phyloP scores from a whole-genome alignment of 2,113 vertebrate species.

The Eurypyga helias region DNA sequence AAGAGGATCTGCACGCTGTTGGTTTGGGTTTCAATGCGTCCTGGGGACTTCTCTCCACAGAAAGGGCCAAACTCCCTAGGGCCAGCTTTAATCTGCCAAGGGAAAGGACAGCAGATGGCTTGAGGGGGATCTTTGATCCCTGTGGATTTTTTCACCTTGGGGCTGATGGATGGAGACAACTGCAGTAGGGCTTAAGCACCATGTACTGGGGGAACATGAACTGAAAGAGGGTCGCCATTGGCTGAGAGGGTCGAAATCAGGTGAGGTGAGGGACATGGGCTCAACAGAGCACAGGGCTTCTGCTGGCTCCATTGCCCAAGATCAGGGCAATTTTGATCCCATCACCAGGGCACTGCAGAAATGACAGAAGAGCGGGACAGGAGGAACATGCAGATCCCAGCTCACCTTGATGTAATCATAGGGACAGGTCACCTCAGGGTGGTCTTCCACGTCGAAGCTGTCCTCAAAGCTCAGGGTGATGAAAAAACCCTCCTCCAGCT shows the following conservation, averaged over 20 bases:
- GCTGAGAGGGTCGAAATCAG: background rate
- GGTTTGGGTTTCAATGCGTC: constrained; percentile 81
- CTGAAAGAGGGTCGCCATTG: background rate
- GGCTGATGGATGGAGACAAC: background rate
- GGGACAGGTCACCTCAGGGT: constrained; percentile 90
- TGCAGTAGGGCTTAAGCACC: background rate
- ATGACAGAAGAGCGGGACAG: fast-evolving
- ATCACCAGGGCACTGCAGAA: background rate
- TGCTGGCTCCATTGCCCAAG: background rate
- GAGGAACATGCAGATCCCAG: background rate
- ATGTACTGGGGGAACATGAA: background rate
- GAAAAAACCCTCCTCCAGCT: constrained; percentile 88
- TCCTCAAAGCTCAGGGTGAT: constrained; percentile 88
- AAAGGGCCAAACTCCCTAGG: constrained; percentile 83
- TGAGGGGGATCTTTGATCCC: background rate
- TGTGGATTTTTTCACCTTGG: background rate
- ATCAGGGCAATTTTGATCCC: background rate
- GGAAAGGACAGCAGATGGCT: background rate
- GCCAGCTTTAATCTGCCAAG: constrained; percentile 83
- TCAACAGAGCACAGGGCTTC: background rate
- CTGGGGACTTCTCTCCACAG: constrained; percentile 88
- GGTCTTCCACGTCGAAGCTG: constrained; percentile 92
- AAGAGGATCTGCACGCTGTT: constrained; percentile 82
- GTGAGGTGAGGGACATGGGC: background rate
- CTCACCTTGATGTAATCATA: constrained; percentile 94